Evolutionary conservation across 2,888 invertebrate genomes (phyloP).

Genomic region (Schrankia costaestrigalis): DNA sequence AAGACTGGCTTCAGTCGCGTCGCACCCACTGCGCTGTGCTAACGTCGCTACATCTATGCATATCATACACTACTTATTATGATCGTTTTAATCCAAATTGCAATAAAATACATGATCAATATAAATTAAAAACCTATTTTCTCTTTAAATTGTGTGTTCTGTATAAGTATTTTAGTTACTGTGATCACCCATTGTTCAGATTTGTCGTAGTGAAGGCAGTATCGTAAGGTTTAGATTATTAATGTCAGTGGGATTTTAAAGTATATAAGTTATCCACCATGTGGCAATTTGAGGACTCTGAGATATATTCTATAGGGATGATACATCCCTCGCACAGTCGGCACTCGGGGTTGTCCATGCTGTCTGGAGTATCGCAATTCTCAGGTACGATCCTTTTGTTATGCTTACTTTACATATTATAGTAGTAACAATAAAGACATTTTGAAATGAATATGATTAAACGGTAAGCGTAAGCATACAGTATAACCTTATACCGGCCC

Average conservation of each 20-base stretch:
- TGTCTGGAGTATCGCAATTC: slow-evolving; percentile 69
- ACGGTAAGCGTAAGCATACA: too few species aligned
- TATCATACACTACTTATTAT: slow-evolving; percentile 55
- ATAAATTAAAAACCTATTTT: slow-evolving; percentile 22
- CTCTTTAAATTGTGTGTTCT: slow-evolving; percentile 3
- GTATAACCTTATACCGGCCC: too few species aligned
- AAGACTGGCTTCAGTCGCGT: slow-evolving; percentile 60
- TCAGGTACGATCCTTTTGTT: slow-evolving; percentile 51
- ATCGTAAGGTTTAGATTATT: slow-evolving; percentile 23
- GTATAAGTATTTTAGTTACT: slow-evolving; percentile 14
- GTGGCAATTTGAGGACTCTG: slow-evolving; percentile 86
- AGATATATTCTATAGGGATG: slow-evolving; percentile 94
- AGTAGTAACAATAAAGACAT: too few species aligned
- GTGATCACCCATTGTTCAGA: slow-evolving; percentile 26
- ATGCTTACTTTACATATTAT: neutral
- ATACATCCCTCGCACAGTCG: slow-evolving; percentile 83
- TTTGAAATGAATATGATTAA: too few species aligned
- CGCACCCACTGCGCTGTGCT: slow-evolving; percentile 60
- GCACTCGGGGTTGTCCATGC: slow-evolving; percentile 85
- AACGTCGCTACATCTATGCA: slow-evolving; percentile 45
- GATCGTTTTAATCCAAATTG: slow-evolving; percentile 52
- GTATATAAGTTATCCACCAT: slow-evolving; percentile 47
- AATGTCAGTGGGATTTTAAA: slow-evolving; percentile 23
- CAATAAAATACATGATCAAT: slow-evolving; percentile 37
- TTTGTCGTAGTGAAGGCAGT: slow-evolving; percentile 12